Evolutionary conservation across 2,113 vertebrate genomes (phyloP).

Genomic region (Cryptomyrus ogoouensis): DNA sequence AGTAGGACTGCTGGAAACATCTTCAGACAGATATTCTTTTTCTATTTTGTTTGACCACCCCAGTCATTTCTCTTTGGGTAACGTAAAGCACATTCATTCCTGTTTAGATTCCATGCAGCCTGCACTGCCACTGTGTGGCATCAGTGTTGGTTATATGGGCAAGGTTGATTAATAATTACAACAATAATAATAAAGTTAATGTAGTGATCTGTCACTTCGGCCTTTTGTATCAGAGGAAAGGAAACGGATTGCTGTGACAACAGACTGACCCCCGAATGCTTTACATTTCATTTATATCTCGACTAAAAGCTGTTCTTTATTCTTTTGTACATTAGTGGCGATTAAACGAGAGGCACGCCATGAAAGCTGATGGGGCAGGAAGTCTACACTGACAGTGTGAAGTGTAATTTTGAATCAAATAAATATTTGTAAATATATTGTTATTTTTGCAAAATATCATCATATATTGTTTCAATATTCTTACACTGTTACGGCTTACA

Average conservation of each 20-base stretch:
- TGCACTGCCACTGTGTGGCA: background rate
- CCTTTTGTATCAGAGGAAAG: slow-evolving; percentile 57
- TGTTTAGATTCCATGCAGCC: background rate
- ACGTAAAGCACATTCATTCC: background rate
- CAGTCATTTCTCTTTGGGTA: background rate
- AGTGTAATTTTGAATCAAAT: slow-evolving; percentile 65
- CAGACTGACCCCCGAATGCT: slow-evolving; percentile 57
- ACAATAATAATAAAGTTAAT: background rate
- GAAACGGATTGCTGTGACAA: slow-evolving; percentile 37
- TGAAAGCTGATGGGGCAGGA: slow-evolving; percentile 63
- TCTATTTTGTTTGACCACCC: background rate
- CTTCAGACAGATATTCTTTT: background rate
- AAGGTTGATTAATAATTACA: background rate
- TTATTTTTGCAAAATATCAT: background rate
- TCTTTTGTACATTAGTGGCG: slow-evolving; percentile 41
- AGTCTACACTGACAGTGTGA: slow-evolving; percentile 50
- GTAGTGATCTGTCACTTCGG: slow-evolving; percentile 45
- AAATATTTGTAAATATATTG: background rate
- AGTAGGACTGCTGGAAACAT: background rate
- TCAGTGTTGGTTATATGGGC: background rate
- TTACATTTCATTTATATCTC: slow-evolving; percentile 68
- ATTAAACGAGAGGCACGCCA: slow-evolving; percentile 54
- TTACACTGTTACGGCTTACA: background rate
- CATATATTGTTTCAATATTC: background rate
- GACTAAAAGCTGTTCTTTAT: slow-evolving; percentile 59